Base-by-base conservation (phyloP, 2,113 vertebrate species). In the Pedetes capensis region DNA sequence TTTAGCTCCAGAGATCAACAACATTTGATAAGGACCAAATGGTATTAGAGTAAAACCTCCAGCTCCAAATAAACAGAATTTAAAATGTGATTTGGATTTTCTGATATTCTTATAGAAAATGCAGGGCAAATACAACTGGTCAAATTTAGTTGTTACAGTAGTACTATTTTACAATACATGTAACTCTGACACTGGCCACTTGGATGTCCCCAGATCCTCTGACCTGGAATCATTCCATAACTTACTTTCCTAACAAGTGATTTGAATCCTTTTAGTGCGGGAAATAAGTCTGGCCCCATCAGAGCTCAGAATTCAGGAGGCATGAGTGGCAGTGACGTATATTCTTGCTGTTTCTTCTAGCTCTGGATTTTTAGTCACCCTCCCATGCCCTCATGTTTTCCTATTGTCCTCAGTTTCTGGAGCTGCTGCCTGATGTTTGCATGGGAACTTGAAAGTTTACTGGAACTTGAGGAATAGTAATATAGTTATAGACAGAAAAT, bases 61-160 rank as follows among this genome's bases (percentile, higher is more conserved):
- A 64, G 42, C 44, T 91, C 69, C 25, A 87, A 79, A 90, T 75
- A 87, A 87, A 13, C 75, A 47, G 57, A 87, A 83, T 82, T 93
- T 71, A 61, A 78, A 86, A 85, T 82, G 68, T 16, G 9, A 22
- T 80, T 91, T 95, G 55, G 22, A 71, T 44, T 32, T 84, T 93
- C 12, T 55, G 63, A 79, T 49, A 74, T 74, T 80, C 90, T 84
- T 68, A 72, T 91, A 91, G 53, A 25, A 51, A 93, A 78, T 90
- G 71, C 44, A 76, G 39, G 47, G 42, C 29, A 87, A 64, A 83
- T 83, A 22, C 29, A 79, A 78, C 37, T 83, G 64, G 69, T 66
- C n/a, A 72, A 9, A 66, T 94, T 76, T 32, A 94, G 63, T 87
- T 78, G 8, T 81, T 94, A 44, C 20, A 64, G 44, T 47, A 20